phyloP scores from a whole-genome alignment of 1,140 invertebrate species.

The Portunus trituberculatus region DNA sequence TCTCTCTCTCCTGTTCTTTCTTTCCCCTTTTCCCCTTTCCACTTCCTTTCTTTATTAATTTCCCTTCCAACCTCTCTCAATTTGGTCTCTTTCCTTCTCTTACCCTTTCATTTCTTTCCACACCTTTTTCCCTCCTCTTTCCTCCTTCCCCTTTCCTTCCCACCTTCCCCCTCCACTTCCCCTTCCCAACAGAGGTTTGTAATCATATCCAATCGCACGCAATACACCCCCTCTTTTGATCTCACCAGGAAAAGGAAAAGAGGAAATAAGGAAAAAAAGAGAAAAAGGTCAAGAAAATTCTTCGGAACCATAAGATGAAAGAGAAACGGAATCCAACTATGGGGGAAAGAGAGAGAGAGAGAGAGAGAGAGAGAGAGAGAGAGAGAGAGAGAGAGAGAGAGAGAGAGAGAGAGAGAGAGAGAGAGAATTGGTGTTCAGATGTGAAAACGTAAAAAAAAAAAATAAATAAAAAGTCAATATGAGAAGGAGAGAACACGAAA shows the following conservation, averaged over 20 bases:
- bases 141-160: not conserved
- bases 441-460: no score
- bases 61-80: not conserved
- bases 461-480: no score
- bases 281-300: not conserved
- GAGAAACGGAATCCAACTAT: not conserved
- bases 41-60: not conserved
- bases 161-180: not conserved
- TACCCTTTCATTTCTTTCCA: not conserved
- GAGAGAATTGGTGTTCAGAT: no score
- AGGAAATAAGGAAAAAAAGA: not conserved
- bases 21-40: not conserved
- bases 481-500: no score
- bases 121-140: not conserved
- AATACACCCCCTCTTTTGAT: not conserved
- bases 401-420: no score
- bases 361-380: no score
- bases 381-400: no score
- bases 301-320: not conserved
- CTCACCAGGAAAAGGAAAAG: not conserved
- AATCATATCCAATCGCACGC: not conserved
- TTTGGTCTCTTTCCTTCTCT: not conserved
- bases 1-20: no score
- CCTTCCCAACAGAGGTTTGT: not conserved
- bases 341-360: no score